These are phyloP conservation scores for Cantharis rustica DNA, from an alignment of 2,888 invertebrate genomes.

Conservation along the genomic window DNA sequence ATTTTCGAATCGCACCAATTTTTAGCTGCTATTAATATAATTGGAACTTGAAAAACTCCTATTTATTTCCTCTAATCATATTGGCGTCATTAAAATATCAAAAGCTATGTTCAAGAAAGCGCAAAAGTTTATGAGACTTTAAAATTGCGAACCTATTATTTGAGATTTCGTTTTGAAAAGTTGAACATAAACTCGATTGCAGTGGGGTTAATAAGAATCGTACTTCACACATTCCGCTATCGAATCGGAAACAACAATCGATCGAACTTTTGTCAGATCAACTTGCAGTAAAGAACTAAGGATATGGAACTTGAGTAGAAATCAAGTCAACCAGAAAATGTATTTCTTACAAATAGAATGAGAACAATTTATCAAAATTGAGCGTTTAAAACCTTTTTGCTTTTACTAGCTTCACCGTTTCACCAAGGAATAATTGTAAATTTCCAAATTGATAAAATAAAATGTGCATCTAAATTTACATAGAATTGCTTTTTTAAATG, in stretches of 20 bases:
- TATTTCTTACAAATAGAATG: conserved; percentile 27
- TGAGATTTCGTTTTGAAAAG: conserved; percentile 15
- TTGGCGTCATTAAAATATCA: conserved; percentile 13
- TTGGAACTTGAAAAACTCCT: conserved; percentile 2
- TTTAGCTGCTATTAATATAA: conserved; percentile 2
- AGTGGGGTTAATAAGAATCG: conserved; percentile 21
- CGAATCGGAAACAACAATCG: conserved; percentile 21
- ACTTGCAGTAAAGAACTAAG: conserved; percentile 16
- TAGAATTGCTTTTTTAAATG: not conserved
- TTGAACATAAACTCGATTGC: conserved; percentile 16
- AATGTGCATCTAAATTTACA: not conserved
- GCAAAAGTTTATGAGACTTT: conserved; percentile 12
- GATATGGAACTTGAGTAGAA: conserved; percentile 23
- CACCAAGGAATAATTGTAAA: not conserved
- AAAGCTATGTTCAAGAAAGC: not conserved
- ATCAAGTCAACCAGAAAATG: conserved; percentile 32
- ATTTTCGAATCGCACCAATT: not conserved
- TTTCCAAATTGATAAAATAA: not conserved
- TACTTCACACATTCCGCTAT: conserved; percentile 22
- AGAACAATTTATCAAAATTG: conserved; percentile 34
- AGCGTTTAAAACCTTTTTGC: conserved; percentile 22
- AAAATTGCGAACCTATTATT: conserved; percentile 17
- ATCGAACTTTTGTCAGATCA: conserved; percentile 21
- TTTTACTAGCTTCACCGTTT: not conserved
- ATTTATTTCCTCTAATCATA: conserved; percentile 8